Evolutionary conservation across 2,888 invertebrate genomes (phyloP).

Genomic region (Parnassius apollo): DNA sequence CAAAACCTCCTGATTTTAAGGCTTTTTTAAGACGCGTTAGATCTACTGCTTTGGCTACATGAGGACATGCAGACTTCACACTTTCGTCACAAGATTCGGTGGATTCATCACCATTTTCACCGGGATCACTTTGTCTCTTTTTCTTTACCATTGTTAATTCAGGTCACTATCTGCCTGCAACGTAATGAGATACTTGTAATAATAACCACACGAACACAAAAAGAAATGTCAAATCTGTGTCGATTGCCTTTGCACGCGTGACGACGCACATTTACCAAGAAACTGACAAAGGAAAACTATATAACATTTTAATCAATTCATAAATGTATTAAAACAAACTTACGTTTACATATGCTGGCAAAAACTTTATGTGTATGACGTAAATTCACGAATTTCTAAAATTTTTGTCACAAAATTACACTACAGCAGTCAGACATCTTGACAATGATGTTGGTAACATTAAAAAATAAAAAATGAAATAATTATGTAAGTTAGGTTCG

Average conservation of each 20-base stretch:
- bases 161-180: constrained; percentile 64
- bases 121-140: constrained; percentile 86
- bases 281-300: constrained; percentile 35
- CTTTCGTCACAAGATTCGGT: constrained; percentile 88
- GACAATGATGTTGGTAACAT: constrained; percentile 60
- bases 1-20: constrained; percentile 75
- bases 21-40: constrained; percentile 81
- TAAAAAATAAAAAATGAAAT: constrained; percentile 37
- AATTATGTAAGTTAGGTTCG: constrained; percentile 13
- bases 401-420: constrained; percentile 69
- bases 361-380: constrained; percentile 43
- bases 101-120: constrained; percentile 83
- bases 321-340: constrained; percentile 50
- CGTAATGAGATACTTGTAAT: constrained; percentile 78
- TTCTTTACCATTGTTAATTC: constrained; percentile 85
- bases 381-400: constrained; percentile 49
- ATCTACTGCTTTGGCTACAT: constrained; percentile 86
- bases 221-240: constrained; percentile 79
- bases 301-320: constrained; percentile 35
- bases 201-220: constrained; percentile 74
- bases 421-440: constrained; percentile 73
- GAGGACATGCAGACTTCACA: constrained; percentile 83
- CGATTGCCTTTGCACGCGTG: constrained; percentile 79
- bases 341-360: constrained; percentile 66
- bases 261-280: constrained; percentile 73